Conservation (phyloP, 2,113 vertebrate genomes). For the Hippolais icterina region DNA sequence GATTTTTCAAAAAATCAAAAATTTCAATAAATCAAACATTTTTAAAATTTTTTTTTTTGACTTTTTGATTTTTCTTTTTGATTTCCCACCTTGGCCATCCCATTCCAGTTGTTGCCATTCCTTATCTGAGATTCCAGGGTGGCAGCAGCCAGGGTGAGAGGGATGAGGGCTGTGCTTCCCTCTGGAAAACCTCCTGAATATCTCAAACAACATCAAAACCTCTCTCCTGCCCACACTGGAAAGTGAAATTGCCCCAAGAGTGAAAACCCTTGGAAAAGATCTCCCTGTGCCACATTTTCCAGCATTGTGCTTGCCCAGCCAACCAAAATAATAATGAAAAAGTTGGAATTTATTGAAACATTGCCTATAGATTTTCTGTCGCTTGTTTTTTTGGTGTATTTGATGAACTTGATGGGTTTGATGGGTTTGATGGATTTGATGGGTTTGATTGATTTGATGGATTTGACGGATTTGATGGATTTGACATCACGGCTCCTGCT, state of each 20-base stretch:
- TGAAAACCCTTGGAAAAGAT: background rate
- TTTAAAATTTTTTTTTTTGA: too few relatives aligned
- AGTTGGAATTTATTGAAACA: background rate
- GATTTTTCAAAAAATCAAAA: too few relatives aligned
- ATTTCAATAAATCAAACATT: too few relatives aligned
- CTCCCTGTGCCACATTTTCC: background rate
- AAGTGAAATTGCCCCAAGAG: background rate
- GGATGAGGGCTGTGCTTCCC: background rate
- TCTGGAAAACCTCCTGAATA: background rate
- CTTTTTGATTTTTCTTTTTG: too few relatives aligned
- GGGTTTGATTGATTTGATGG: rapidly evolving
- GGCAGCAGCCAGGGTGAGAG: background rate
- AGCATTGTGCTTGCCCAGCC: background rate
- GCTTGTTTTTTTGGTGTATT: background rate
- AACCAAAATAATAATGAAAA: background rate
- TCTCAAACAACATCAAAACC: rapidly evolving
- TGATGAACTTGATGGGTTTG: background rate
- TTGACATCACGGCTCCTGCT: rapidly evolving
- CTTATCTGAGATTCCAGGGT: background rate
- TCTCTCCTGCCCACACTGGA: background rate
- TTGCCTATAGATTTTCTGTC: background rate
- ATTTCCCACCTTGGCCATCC: background rate
- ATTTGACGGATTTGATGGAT: rapidly evolving
- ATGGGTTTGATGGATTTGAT: rapidly evolving
- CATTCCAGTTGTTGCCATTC: background rate